A percentile compares a stretch with the other conserved stretches of the same genome.
phyloP scores from a whole-genome alignment of 1,140 invertebrate genomes.

The Hylaeus anthracinus region DNA sequence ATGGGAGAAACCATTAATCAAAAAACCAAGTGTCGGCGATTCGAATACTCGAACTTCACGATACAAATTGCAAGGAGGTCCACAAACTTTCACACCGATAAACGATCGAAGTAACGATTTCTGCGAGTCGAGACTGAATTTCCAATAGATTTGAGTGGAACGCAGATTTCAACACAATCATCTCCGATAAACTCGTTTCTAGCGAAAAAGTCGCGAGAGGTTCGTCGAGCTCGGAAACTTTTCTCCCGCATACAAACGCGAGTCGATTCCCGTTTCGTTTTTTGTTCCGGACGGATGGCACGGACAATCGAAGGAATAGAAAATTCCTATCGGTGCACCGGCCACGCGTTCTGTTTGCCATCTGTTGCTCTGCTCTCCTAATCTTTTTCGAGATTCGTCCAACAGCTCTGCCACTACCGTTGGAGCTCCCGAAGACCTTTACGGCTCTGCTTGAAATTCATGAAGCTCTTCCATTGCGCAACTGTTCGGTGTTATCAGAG shows the following conservation, averaged over 20 bases:
- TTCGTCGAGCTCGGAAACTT: not conserved
- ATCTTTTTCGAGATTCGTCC: constrained; percentile 44
- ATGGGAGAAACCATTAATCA: too few species aligned
- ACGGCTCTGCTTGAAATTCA: constrained; percentile 16
- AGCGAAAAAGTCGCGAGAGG: not conserved
- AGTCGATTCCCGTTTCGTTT: not conserved
- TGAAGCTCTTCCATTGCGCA: not conserved
- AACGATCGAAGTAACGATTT: too few species aligned
- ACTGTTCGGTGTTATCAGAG: not conserved
- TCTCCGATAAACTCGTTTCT: not conserved
- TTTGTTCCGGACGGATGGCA: not conserved
- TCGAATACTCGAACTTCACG: too few species aligned
- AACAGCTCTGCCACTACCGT: constrained; percentile 10
- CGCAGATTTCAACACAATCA: too few species aligned
- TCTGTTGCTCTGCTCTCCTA: constrained; percentile 67
- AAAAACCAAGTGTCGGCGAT: too few species aligned
- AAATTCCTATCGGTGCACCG: constrained; percentile 51
- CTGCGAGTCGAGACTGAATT: too few species aligned
- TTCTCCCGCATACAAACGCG: not conserved
- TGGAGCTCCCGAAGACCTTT: not conserved
- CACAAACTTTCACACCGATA: too few species aligned
- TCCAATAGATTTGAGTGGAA: too few species aligned
- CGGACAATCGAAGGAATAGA: constrained; percentile 15
- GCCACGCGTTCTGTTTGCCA: constrained; percentile 64
- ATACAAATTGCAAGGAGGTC: too few species aligned